A percentile compares a stretch with the other conserved stretches of the same genome.
Evolutionary conservation across 37 sponge, comb jelly and placozoan species (phyloP).

Genomic region (Eunapius fragilis): DNA sequence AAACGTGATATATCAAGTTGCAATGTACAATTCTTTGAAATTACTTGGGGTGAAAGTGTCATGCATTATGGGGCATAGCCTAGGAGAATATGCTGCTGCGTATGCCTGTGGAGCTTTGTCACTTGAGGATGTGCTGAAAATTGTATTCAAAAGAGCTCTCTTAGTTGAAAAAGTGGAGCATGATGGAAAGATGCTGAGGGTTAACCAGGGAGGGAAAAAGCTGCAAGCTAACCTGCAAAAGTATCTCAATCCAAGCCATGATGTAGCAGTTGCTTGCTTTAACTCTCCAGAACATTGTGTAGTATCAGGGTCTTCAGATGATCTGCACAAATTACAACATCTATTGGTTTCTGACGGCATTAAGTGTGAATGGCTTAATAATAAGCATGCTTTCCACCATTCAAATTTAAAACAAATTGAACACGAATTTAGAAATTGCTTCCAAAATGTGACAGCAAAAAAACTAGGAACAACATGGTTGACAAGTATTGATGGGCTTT

Average conservation of each 20-base stretch:
- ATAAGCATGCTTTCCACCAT: neutral
- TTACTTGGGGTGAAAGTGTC: neutral
- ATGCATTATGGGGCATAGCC: neutral
- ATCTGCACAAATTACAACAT: neutral
- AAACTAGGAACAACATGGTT: neutral
- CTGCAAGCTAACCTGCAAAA: neutral
- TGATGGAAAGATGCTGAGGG: neutral
- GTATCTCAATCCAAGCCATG: too few species aligned
- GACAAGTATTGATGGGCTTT: neutral
- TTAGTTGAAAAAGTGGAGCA: neutral
- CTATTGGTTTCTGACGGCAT: neutral
- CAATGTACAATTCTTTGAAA: neutral
- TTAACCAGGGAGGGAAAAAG: neutral
- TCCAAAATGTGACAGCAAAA: neutral
- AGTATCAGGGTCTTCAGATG: neutral
- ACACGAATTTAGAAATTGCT: neutral
- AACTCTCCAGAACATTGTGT: neutral
- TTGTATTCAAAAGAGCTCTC: slow-evolving; percentile 1
- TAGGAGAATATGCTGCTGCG: slow-evolving; percentile 6
- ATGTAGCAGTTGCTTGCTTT: neutral
- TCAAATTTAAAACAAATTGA: neutral
- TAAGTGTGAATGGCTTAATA: neutral
- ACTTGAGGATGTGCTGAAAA: neutral
- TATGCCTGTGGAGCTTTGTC: neutral
- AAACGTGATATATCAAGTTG: neutral